Percentiles rank a stretch among this genome's conserved stretches.
Evolutionary conservation across 2,113 vertebrate species (phyloP).

Genomic region (Agelaius tricolor): DNA sequence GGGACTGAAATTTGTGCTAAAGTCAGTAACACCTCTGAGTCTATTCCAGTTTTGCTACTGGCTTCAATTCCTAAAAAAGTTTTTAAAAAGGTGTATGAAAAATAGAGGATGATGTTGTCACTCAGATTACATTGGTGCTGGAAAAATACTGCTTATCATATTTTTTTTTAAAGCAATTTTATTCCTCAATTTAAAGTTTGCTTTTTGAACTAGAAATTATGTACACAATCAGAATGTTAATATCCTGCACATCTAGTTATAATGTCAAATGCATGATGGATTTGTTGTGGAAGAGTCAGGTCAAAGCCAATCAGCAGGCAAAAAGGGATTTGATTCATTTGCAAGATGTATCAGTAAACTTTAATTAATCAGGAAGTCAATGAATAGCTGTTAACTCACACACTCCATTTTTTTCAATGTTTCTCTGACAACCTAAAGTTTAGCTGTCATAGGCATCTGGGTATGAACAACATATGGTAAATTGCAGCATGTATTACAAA

Average conservation of each 20-base stretch:
- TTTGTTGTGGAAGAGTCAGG: background rate
- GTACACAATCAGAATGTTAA: background rate
- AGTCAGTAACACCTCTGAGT: background rate
- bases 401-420: background rate
- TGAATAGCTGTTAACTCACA: background rate
- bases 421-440: background rate
- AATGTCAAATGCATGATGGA: background rate
- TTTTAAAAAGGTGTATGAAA: fast-evolving
- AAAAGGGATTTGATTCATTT: background rate
- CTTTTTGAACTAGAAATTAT: background rate
- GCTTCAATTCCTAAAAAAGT: background rate
- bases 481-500: background rate
- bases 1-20: background rate
- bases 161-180: background rate
- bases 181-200: background rate
- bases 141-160: background rate
- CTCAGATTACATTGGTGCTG: background rate
- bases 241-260: background rate
- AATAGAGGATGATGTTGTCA: background rate
- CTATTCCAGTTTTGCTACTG: background rate
- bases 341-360: background rate
- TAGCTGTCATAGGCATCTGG: background rate
- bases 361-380: slow-evolving; percentile 17
- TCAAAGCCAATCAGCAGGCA: background rate
- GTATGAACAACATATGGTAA: background rate